phyloP scores from a whole-genome alignment of 2,113 vertebrate species.

The Urocitellus parryii region DNA sequence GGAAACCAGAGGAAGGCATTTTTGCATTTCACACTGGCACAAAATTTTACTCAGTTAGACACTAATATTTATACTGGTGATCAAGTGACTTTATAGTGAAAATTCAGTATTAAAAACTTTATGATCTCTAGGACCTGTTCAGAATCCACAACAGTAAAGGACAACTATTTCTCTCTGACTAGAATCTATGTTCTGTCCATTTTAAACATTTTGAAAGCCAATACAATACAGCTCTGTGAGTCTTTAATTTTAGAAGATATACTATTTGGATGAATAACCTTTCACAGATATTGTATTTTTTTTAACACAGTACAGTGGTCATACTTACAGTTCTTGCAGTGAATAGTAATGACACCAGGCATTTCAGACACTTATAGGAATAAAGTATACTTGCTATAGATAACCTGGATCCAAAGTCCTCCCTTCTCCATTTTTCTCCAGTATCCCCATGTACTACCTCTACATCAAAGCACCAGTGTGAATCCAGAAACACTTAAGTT shows the following conservation, averaged over 20 bases:
- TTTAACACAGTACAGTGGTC: not conserved
- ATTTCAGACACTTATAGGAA: slow-evolving; percentile 33
- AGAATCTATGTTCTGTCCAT: slow-evolving; percentile 17
- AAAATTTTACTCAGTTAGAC: slow-evolving; percentile 42
- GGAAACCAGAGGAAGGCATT: not conserved
- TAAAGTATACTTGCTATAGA: slow-evolving; percentile 30
- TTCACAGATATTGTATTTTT: slow-evolving; percentile 44
- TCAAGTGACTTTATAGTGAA: slow-evolving; percentile 1
- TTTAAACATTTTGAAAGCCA: slow-evolving; percentile 22
- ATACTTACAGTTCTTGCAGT: slow-evolving; percentile 1
- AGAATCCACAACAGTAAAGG: slow-evolving; percentile 20
- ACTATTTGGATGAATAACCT: slow-evolving; percentile 62
- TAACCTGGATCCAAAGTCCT: not conserved
- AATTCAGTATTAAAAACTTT: not conserved
- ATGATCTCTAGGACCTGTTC: slow-evolving; percentile 50
- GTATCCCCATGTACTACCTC: not conserved
- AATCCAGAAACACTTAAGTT: slow-evolving; percentile 13
- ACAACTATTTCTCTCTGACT: slow-evolving; percentile 26
- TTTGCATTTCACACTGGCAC: not conserved
- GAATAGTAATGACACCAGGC: slow-evolving; percentile 17
- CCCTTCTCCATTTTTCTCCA: not conserved
- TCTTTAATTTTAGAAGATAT: slow-evolving; percentile 49
- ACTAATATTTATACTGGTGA: not conserved
- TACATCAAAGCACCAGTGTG: slow-evolving; percentile 18
- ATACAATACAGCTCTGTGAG: not conserved